Conservation (phyloP, 2,888 invertebrate species). For the Macropis europaea region DNA sequence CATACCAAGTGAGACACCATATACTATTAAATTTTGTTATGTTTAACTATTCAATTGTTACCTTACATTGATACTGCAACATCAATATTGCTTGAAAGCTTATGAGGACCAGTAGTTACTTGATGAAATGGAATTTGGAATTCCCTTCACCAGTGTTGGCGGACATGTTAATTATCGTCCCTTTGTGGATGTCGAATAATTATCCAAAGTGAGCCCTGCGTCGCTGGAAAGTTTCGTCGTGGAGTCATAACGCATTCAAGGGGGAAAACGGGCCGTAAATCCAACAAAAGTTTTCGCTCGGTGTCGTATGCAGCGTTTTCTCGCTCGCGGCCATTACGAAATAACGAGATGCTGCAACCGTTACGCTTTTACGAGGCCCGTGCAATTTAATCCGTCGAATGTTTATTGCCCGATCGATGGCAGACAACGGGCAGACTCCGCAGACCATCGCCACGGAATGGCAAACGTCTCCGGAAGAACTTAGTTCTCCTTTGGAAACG, state of each 20-base stretch:
- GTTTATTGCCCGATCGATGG: slow-evolving; percentile 54
- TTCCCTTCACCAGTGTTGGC: too few relatives aligned
- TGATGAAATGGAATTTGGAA: too few relatives aligned
- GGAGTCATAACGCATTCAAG: slow-evolving; percentile 30
- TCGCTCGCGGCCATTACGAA: slow-evolving; percentile 52
- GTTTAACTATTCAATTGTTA: too few relatives aligned
- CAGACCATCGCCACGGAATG: neutral
- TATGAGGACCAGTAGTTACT: too few relatives aligned
- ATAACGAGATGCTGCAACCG: slow-evolving; percentile 64
- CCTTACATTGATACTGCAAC: too few relatives aligned
- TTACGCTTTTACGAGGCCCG: slow-evolving; percentile 56
- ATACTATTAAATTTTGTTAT: too few relatives aligned
- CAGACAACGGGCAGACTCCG: slow-evolving; percentile 18
- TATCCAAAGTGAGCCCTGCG: too few relatives aligned
- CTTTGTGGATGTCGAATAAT: too few relatives aligned
- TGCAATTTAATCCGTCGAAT: slow-evolving; percentile 56
- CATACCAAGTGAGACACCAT: too few relatives aligned
- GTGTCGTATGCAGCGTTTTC: neutral
- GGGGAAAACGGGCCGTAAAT: slow-evolving; percentile 16
- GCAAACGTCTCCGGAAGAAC: neutral
- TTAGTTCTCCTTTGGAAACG: too few relatives aligned
- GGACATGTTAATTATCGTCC: too few relatives aligned
- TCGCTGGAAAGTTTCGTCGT: slow-evolving; percentile 2
- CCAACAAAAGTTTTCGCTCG: slow-evolving; percentile 19
- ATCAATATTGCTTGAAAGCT: too few relatives aligned